Evolutionary conservation across 2,888 invertebrate genomes (phyloP), one percentile per base, ranked within the genome.

Genomic region (Lasius fuliginosus): DNA sequence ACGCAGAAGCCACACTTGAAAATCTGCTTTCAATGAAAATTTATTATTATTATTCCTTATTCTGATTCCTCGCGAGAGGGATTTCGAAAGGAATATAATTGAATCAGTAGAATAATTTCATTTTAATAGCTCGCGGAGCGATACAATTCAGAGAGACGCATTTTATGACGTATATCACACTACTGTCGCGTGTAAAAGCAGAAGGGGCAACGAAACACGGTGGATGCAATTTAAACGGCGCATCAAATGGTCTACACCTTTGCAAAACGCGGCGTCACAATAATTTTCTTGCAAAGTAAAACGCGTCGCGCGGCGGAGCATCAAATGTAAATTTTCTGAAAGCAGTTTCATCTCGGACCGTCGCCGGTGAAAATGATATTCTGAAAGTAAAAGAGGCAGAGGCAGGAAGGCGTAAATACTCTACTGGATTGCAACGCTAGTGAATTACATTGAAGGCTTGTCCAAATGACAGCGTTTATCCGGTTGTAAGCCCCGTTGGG

Each of bases 401-500:
- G 58, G 11, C 53, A 58, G 86, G 86, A 83, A 86, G 83, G 82
- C 56, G 83, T 60, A 85, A 84, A 83, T 83, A 87, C 83, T 76
- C 82, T 76, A 77, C 82, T 56, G 83, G 79, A 86, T 84, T 71
- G 87, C 74, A 62, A 30, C 84, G 77, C 64, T 76, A 30, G 65
- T 87, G 89, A 89, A 86, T 89, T 85, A 83, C 86, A 87, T 89
- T 85, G 89, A 89, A 84, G 85, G 68, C 73, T 82, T 68, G 76
- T 64, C 74, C 86, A 86, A 89, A 86, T 89, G 89, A 89, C 89
- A 86, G 82, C 88, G 64, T 89, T 89, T 89, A 89, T 88, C 86
- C 85, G 86, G 79, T 86, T 76, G 89, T 82, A 87, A 88, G 86
- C 86, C 77, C 86, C 77, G 85, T 62, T 68, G 88, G 60, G 71